Conservation (phyloP, 2,797 vertebrate species). For the Macroramphosus scolopax region DNA sequence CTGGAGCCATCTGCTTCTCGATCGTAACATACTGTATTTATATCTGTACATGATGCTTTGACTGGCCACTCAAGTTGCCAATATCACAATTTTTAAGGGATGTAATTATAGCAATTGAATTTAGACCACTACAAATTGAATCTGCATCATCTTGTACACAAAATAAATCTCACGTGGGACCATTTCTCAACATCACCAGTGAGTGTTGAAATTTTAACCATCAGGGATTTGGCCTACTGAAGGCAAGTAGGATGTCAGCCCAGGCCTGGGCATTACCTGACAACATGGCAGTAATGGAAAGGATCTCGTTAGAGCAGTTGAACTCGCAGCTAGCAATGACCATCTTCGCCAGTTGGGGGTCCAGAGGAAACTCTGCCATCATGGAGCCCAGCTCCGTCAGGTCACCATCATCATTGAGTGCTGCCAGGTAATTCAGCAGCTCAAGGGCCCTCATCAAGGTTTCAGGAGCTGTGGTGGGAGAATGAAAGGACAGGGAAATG, state of each 20-base stretch:
- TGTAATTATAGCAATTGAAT: no score
- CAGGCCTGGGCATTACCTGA: constrained; percentile 95
- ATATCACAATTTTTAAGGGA: no score
- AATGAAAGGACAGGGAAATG: not conserved
- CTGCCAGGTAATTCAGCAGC: constrained; percentile 96
- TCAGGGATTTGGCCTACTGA: constrained; percentile 75
- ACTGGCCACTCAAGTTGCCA: no score
- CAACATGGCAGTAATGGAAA: constrained; percentile 99
- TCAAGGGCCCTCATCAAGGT: constrained; percentile 98
- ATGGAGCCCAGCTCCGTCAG: constrained; percentile 98
- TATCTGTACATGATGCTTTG: no score
- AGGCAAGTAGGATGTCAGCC: constrained; percentile 87
- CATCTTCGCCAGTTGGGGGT: constrained; percentile 99
- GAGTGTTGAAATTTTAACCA: constrained; percentile 16
- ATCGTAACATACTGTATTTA: no score
- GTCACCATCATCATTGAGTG: constrained; percentile 97
- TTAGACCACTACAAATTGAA: no score
- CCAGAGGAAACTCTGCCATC: constrained; percentile 99
- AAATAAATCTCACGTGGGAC: not conserved
- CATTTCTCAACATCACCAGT: constrained; percentile 4
- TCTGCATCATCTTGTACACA: no score
- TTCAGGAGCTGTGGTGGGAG: constrained; percentile 87
- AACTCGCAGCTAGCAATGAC: constrained; percentile 99
- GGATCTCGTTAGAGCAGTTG: constrained; percentile 99
- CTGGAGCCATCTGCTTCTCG: no score